Conservation (phyloP, 2,888 invertebrate genomes). For the Amphipyra tragopoginis region DNA sequence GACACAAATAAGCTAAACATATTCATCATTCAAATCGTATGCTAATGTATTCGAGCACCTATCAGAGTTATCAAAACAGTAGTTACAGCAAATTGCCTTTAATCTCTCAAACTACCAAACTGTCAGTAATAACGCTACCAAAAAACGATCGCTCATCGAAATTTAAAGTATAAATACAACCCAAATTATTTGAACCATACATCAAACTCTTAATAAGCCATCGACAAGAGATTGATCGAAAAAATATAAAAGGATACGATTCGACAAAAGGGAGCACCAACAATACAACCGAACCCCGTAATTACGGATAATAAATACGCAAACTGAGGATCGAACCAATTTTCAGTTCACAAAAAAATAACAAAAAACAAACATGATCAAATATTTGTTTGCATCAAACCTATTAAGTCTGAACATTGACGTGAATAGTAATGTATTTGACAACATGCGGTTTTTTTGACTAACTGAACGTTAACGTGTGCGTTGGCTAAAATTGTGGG, state of each 20-base stretch:
- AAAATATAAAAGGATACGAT: conserved; percentile 57
- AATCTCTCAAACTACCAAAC: conserved; percentile 18
- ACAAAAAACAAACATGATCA: conserved; percentile 55
- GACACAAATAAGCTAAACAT: conserved; percentile 30
- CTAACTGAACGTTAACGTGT: conserved; percentile 44
- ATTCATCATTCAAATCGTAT: conserved; percentile 49
- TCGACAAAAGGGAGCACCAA: conserved; percentile 54
- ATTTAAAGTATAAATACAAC: conserved; percentile 17
- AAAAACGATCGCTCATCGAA: conserved; percentile 3
- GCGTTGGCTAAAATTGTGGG: conserved; percentile 34
- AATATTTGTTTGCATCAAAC: conserved; percentile 56
- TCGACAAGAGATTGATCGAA: conserved; percentile 59
- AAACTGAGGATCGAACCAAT: conserved; percentile 67
- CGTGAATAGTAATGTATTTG: conserved; percentile 47
- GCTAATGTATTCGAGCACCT: conserved; percentile 52
- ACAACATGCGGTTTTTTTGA: conserved; percentile 48
- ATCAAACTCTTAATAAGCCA: conserved; percentile 44
- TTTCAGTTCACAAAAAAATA: conserved; percentile 49
- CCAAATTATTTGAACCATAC: conserved; percentile 42
- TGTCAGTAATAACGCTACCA: conserved; percentile 21
- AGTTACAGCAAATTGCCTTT: conserved; percentile 50
- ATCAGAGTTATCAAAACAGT: conserved; percentile 56
- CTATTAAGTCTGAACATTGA: conserved; percentile 44
- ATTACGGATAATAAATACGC: conserved; percentile 82
- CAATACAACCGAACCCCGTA: conserved; percentile 67